phyloP scores from a whole-genome alignment of 2,113 vertebrate species.

The Lates calcarifer region DNA sequence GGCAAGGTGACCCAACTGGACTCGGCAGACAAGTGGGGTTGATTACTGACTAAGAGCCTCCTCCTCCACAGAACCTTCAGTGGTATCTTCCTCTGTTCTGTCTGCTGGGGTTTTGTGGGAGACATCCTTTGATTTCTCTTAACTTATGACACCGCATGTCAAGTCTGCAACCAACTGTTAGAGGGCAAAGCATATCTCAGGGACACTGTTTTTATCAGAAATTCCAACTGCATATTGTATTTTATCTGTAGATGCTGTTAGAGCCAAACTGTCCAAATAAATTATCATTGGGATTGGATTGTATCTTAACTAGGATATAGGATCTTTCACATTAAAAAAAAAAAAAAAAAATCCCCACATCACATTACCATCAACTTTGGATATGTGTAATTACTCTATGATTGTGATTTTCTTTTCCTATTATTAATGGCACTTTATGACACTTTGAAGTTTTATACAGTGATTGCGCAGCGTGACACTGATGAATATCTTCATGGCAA shows the following conservation, averaged over 20 bases:
- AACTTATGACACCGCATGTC: not conserved
- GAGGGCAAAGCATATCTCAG: not conserved
- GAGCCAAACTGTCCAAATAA: not conserved
- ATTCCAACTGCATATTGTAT: not conserved
- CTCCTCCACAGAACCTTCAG: not conserved
- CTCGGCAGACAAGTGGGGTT: constrained; percentile 1
- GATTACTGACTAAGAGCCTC: not conserved
- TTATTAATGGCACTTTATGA: constrained; percentile 19
- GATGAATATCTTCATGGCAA: not conserved
- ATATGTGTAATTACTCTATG: not conserved
- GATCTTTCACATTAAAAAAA: not conserved
- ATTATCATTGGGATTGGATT: not conserved
- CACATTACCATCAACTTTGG: not conserved
- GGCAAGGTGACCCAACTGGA: constrained; percentile 3
- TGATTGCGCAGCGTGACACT: not conserved
- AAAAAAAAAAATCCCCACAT: too few relatives aligned
- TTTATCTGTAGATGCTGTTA: not conserved
- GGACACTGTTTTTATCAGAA: not conserved
- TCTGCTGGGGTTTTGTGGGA: not conserved
- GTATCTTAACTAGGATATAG: not conserved
- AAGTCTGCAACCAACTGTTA: not conserved
- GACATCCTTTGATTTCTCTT: not conserved
- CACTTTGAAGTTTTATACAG: not conserved
- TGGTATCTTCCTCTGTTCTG: not conserved
- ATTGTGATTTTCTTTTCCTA: constrained; percentile 6